Percentiles rank a stretch among this genome's conserved stretches.
phyloP scores from a whole-genome alignment of 2,113 vertebrate genomes.

The Myotis yumanensis region DNA sequence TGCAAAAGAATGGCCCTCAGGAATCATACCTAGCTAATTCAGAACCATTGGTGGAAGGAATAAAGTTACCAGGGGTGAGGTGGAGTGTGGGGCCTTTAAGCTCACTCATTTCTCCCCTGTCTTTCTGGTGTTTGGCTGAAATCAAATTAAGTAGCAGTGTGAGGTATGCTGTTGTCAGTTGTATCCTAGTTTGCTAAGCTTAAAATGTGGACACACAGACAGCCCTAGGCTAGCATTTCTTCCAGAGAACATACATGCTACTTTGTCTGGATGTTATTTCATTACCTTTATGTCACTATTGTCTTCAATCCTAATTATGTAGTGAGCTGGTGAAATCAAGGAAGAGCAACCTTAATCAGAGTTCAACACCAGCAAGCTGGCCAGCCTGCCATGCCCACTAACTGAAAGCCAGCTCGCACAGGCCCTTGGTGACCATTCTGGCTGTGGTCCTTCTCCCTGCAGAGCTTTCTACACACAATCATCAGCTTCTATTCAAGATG shows the following conservation, averaged over 20 bases:
- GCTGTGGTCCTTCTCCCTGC: background rate
- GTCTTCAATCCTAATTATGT: slow-evolving; percentile 38
- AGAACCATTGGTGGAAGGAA: background rate
- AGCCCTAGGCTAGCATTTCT: background rate
- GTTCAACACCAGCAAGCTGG: background rate
- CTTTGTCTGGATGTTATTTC: background rate
- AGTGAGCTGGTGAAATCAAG: background rate
- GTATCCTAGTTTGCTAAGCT: background rate
- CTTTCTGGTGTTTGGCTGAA: background rate
- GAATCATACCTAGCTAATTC: background rate
- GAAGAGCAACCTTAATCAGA: slow-evolving; percentile 19
- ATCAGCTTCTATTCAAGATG: background rate
- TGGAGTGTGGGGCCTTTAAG: background rate
- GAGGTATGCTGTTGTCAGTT: background rate
- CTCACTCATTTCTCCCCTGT: background rate
- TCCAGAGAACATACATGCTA: background rate
- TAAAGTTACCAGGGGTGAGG: background rate
- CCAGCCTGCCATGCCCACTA: background rate
- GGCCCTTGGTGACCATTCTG: background rate
- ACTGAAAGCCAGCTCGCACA: background rate
- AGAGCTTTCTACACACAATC: background rate
- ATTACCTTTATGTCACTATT: background rate
- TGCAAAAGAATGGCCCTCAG: background rate
- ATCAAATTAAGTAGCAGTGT: background rate
- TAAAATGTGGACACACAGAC: background rate